Base-by-base conservation (phyloP, 2,888 invertebrate species). In the Cephus spinipes region DNA sequence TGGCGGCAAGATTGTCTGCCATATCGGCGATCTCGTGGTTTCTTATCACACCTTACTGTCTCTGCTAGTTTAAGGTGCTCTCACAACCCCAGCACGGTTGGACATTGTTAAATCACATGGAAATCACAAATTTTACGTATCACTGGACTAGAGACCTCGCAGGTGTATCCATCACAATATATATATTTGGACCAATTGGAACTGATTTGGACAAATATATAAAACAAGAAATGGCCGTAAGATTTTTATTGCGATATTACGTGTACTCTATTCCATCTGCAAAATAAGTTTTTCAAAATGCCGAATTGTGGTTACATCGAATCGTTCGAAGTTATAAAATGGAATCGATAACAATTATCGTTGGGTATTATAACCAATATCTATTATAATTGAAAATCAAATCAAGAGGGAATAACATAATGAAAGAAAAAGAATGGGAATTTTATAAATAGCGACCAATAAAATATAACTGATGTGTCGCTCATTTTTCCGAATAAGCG, bases 1-100 rank as follows among this genome's bases (percentile, higher is more conserved):
- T 91, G 9, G 88, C 91, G 80, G 91, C 91, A 40, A 91, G 88
- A 87, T 91, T 91, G 79, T 90, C 90, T 85, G 89, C 86, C 91
- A 91, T 91, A 81, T 83, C 83, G 55, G 23, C 55, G 23, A 55
- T 55, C 55, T 9, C 55, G 9, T 55, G 23, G 23, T 9, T 55
- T 55, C 55, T 55, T 55, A 55, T 55, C 55, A 55, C 55, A 55
- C 55, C 55, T 55, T 55, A 9, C 23, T 15, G 55, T 55, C 55
- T 55, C 2, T 55, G 23, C 1, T 23, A 23, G 55, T 55, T 55
- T 55, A 55, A 55, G 55, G 55, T 55, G 55, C 9, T 55, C 55
- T 55, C 55, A 55, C 55, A 55, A 9, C 23, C 55, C 55, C 55
- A 55, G 23, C 55, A 55, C 6, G 40, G 0, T 40, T 40, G 40